These are phyloP conservation scores for Aspiorhynchus laticeps DNA, from an alignment of 2,113 vertebrate genomes.

Conservation along the genomic window DNA sequence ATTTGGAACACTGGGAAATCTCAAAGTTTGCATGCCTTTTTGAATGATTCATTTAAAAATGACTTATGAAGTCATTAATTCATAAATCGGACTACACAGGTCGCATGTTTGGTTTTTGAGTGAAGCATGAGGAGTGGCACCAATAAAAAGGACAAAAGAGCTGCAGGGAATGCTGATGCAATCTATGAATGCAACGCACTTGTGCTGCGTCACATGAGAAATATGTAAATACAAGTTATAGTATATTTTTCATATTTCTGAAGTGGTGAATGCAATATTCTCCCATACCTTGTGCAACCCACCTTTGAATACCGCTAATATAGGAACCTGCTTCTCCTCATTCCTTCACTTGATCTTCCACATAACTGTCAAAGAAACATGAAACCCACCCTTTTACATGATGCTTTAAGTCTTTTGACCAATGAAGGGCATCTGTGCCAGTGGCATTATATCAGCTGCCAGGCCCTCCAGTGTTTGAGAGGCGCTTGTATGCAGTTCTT, in stretches of 20 bases:
- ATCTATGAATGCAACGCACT: not conserved
- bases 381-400: conserved; percentile 65
- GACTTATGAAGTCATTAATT: no score
- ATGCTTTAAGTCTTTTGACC: conserved; percentile 69
- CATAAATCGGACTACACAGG: not conserved
- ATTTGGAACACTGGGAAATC: no score
- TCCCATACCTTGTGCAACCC: not conserved
- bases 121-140: no score
- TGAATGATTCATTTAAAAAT: no score
- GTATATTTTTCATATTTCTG: not conserved
- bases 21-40: no score
- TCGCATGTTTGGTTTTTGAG: no score
- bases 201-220: not conserved
- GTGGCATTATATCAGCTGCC: conserved; percentile 55
- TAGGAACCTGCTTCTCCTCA: not conserved
- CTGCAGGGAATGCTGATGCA: not conserved
- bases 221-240: not conserved
- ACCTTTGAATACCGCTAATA: not conserved
- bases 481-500: conserved; percentile 58
- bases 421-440: conserved; percentile 61
- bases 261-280: not conserved
- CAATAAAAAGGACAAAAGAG: not conserved
- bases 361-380: conserved; percentile 66
- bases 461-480: conserved; percentile 50
- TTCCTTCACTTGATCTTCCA: not conserved